Conservation (phyloP, 2,888 invertebrate genomes). For the Drosophila cognata region DNA sequence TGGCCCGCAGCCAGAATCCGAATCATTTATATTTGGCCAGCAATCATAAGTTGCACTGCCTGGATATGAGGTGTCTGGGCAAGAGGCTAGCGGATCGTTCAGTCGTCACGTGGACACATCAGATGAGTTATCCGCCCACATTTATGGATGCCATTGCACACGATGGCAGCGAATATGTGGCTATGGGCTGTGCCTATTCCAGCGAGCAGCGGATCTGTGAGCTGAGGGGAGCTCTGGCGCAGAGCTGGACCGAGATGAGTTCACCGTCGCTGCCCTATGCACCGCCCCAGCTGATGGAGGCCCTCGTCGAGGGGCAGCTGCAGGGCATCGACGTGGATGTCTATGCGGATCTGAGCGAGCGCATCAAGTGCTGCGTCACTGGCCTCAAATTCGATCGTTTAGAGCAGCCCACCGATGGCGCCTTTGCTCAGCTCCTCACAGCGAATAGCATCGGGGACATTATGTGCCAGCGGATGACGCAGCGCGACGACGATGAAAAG, state of each 20-base stretch:
- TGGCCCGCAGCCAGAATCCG: conserved; percentile 72
- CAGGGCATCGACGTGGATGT: conserved; percentile 65
- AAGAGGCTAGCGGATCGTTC: conserved; percentile 60
- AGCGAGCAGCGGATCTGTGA: conserved; percentile 81
- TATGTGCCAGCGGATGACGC: conserved; percentile 61
- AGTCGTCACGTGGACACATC: conserved; percentile 82
- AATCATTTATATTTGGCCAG: conserved; percentile 81
- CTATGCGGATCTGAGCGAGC: conserved; percentile 65
- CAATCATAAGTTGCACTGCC: conserved; percentile 81
- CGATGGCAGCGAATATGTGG: conserved; percentile 73
- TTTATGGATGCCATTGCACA: conserved; percentile 69
- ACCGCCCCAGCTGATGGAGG: conserved; percentile 72
- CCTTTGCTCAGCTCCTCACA: conserved; percentile 67
- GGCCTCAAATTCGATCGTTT: conserved; percentile 72
- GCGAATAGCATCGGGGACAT: conserved; percentile 82
- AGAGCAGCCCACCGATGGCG: conserved; percentile 33
- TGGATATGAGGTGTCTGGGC: conserved; percentile 77
- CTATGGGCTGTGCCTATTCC: conserved; percentile 67
- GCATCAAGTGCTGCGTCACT: conserved; percentile 75
- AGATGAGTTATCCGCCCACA: conserved; percentile 76
- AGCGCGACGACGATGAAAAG: conserved; percentile 37
- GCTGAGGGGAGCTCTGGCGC: conserved; percentile 39
- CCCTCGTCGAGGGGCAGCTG: conserved; percentile 59
- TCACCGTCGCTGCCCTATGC: conserved; percentile 76
- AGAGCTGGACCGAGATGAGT: conserved; percentile 28